phyloP scores from a whole-genome alignment of 2,113 vertebrate genomes.

The Melanotaenia duboulayi region DNA sequence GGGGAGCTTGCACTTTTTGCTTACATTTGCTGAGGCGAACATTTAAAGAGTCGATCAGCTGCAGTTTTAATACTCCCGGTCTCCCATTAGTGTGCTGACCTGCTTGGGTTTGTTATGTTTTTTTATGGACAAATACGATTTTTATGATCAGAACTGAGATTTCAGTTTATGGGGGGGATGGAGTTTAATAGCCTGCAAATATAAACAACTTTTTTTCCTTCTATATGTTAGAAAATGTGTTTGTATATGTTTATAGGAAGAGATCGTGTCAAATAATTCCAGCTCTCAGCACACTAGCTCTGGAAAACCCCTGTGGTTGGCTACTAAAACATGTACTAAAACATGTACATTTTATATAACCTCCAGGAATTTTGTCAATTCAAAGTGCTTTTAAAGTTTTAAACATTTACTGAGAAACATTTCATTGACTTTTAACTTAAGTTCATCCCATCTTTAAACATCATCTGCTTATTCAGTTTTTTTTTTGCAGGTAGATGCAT shows the following conservation, averaged over 20 bases:
- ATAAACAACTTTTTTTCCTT: neutral
- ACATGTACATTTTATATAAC: no score
- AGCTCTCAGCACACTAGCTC: no score
- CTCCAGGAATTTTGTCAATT: no score
- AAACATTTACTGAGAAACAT: no score
- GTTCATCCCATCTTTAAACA: neutral
- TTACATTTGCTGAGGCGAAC: slow-evolving; percentile 60
- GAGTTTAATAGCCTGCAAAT: slow-evolving; percentile 6
- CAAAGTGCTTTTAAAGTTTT: no score
- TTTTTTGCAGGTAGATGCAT: slow-evolving; percentile 13
- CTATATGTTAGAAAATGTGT: no score
- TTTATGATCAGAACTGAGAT: slow-evolving; percentile 24
- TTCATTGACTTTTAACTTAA: neutral
- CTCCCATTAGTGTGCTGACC: slow-evolving; percentile 32
- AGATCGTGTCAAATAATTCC: no score
- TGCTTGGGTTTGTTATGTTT: slow-evolving; percentile 8
- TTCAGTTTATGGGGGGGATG: neutral
- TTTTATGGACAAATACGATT: slow-evolving; percentile 31
- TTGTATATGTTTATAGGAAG: no score
- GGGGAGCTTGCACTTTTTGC: slow-evolving; percentile 54
- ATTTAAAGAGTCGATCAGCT: slow-evolving; percentile 36
- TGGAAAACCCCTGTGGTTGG: no score
- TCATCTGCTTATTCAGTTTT: neutral
- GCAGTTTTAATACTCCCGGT: slow-evolving; percentile 51
- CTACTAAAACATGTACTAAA: no score